These are phyloP conservation scores for Picathartes gymnocephalus DNA, from an alignment of 2,113 vertebrate genomes.

Conservation along the genomic window DNA sequence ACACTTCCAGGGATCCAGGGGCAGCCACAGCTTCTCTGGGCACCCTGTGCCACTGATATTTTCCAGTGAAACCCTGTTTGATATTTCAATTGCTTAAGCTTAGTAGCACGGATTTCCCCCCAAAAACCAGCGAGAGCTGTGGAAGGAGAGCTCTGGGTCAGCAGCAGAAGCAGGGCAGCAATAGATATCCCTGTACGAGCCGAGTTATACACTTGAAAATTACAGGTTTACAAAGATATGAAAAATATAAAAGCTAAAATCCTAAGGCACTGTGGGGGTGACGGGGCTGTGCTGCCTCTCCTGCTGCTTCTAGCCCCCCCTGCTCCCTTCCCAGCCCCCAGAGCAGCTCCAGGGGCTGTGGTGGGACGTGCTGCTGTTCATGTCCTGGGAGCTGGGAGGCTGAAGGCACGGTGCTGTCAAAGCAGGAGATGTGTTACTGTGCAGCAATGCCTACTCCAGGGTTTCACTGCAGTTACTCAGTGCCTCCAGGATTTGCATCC, in stretches of 20 bases:
- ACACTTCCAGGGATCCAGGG: neutral
- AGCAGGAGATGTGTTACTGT: neutral
- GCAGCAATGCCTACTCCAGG: neutral
- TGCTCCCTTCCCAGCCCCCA: neutral
- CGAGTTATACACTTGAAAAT: neutral
- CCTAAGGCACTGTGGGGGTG: too few species aligned
- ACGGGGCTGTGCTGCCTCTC: neutral
- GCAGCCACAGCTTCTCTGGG: neutral
- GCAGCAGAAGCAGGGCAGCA: neutral
- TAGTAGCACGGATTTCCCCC: neutral
- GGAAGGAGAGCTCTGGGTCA: neutral
- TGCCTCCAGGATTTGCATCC: neutral
- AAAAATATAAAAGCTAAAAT: too few species aligned
- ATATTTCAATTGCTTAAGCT: neutral
- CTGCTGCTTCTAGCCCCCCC: neutral
- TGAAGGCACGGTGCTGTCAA: neutral
- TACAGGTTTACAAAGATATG: too few species aligned
- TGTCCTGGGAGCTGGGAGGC: neutral
- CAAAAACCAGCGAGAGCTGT: neutral
- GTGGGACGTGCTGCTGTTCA: neutral
- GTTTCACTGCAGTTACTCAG: neutral
- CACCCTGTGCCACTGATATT: neutral
- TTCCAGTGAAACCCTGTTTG: neutral
- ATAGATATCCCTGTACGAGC: fast-evolving
- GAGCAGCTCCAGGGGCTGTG: neutral